Percentiles rank a stretch among this genome's conserved stretches.
These are phyloP conservation scores for Lutra lutra DNA, from an alignment of 2,797 vertebrate genomes.

Conservation along the genomic window DNA sequence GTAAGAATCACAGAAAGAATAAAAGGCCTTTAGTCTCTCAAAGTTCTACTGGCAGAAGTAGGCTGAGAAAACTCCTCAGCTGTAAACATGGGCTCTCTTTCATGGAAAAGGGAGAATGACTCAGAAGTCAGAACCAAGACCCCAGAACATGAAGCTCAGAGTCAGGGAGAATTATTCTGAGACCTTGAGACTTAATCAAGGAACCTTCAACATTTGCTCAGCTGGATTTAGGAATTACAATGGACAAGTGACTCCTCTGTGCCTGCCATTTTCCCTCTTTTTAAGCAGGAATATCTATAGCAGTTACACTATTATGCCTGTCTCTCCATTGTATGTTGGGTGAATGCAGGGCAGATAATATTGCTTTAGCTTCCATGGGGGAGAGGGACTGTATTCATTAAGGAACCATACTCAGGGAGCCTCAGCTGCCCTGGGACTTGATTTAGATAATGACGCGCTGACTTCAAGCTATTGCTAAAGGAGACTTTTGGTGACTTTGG, in stretches of 20 bases:
- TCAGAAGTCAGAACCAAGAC: not conserved
- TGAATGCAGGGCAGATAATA: not conserved
- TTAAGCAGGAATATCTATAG: not conserved
- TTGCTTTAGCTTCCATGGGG: not conserved
- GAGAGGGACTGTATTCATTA: not conserved
- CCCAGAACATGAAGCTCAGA: not conserved
- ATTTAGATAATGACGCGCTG: not conserved
- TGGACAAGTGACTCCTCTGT: not conserved
- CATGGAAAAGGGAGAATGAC: not conserved
- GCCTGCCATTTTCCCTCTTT: not conserved
- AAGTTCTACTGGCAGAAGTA: not conserved
- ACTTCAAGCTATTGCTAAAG: not conserved
- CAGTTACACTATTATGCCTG: not conserved
- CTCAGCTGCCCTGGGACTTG: not conserved
- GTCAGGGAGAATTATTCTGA: not conserved
- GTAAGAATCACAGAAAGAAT: not conserved
- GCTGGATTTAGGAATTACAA: constrained; percentile 33
- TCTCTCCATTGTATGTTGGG: not conserved
- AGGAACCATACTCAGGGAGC: not conserved
- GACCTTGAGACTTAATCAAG: not conserved
- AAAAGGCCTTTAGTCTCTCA: not conserved
- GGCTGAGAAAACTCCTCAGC: not conserved
- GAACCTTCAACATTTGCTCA: not conserved
- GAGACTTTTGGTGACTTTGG: constrained; percentile 24
- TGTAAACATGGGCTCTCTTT: not conserved